Percentiles rank a stretch among this genome's conserved stretches.
Evolutionary conservation across 2,113 vertebrate species (phyloP).

Genomic region (Hydrochoerus hydrochaeris): DNA sequence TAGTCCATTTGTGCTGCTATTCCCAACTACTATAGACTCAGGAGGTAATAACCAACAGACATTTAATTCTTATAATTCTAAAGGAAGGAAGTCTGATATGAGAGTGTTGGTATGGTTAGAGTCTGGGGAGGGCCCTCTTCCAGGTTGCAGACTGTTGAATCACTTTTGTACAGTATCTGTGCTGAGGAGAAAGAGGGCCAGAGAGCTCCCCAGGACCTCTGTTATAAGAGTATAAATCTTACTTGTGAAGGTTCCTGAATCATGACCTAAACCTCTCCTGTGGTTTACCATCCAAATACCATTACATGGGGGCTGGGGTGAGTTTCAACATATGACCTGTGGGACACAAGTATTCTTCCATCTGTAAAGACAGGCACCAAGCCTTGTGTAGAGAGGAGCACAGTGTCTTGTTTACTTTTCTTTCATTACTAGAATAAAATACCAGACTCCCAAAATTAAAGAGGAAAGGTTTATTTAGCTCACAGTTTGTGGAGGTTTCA

Average conservation of each 20-base stretch:
- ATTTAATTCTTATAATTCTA: not conserved
- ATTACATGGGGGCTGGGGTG: not conserved
- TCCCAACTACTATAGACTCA: not conserved
- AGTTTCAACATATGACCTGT: not conserved
- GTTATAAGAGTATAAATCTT: not conserved
- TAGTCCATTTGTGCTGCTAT: not conserved
- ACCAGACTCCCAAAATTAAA: too few relatives aligned
- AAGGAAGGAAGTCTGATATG: not conserved
- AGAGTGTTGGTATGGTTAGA: not conserved
- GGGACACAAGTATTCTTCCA: not conserved
- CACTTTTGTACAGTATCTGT: not conserved
- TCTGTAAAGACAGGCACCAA: rapidly evolving
- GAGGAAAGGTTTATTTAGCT: too few relatives aligned
- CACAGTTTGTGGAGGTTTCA: too few relatives aligned
- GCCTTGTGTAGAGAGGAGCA: not conserved
- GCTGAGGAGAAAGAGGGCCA: not conserved
- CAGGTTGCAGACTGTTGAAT: not conserved
- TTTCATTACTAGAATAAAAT: too few relatives aligned
- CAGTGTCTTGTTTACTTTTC: not conserved
- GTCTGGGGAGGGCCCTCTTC: not conserved
- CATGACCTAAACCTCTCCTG: too few relatives aligned
- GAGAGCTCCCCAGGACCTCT: too few relatives aligned
- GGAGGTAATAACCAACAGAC: not conserved
- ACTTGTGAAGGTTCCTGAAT: not conserved
- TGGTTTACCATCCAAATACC: not conserved